Evolutionary conservation across 1,140 invertebrate species (phyloP).

Genomic region (Drosophila aff.): DNA sequence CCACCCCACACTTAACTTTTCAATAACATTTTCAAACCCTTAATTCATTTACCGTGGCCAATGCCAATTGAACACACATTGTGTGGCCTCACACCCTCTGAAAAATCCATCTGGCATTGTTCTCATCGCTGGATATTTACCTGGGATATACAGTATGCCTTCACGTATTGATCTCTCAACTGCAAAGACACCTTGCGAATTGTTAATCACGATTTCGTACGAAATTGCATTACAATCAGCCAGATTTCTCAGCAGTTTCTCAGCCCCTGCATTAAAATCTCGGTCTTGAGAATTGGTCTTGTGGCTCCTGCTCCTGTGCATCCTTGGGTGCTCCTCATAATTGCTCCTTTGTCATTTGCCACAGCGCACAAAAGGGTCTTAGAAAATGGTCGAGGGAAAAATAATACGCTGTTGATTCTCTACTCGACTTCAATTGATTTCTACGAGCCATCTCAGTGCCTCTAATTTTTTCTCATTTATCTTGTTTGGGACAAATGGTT

Average conservation of each 20-base stretch:
- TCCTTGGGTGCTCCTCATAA: constrained; percentile 60
- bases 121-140: constrained; percentile 33
- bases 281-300: neutral
- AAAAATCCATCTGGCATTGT: constrained; percentile 29
- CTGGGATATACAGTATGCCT: constrained; percentile 23
- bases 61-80: constrained; percentile 20
- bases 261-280: constrained; percentile 27
- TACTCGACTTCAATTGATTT: constrained; percentile 82
- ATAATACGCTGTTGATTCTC: constrained; percentile 81
- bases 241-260: constrained; percentile 64
- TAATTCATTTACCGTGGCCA: constrained; percentile 12
- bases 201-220: constrained; percentile 61
- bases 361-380: constrained; percentile 48
- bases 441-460: constrained; percentile 54
- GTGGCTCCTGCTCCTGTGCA: constrained; percentile 14
- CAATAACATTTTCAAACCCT: constrained; percentile 10
- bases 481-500: constrained; percentile 78
- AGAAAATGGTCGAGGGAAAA: constrained; percentile 39
- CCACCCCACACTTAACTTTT: neutral
- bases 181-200: constrained; percentile 46
- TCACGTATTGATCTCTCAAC: constrained; percentile 4
- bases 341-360: constrained; percentile 81
- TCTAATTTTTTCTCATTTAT: constrained; percentile 66
- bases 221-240: constrained; percentile 62
- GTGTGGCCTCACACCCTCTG: constrained; percentile 20